A percentile compares a stretch with the other conserved stretches of the same genome.
phyloP scores from a whole-genome alignment of 2,888 invertebrate species.

The Campoplex capitator region DNA sequence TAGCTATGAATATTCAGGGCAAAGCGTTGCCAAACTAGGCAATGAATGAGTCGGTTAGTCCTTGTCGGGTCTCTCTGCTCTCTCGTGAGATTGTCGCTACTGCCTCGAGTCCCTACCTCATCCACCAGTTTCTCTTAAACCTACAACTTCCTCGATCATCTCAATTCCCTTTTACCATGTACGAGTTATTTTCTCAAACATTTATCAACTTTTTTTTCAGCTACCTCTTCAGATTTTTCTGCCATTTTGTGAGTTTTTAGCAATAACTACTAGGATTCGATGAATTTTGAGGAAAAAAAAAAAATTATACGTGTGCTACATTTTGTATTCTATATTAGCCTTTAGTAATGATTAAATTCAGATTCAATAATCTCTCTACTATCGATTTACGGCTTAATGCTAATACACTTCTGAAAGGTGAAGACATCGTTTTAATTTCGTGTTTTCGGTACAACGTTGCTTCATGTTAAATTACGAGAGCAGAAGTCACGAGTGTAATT shows the following conservation, averaged over 20 bases:
- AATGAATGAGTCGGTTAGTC: slow-evolving; percentile 83
- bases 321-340: neutral
- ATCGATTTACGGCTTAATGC: neutral
- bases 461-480: neutral
- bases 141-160: slow-evolving; percentile 52
- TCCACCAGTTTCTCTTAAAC: slow-evolving; percentile 65
- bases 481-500: neutral
- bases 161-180: slow-evolving; percentile 15
- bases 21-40: slow-evolving; percentile 83
- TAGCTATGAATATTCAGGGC: slow-evolving; percentile 83
- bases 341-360: neutral
- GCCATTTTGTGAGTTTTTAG: neutral
- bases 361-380: neutral
- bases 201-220: neutral
- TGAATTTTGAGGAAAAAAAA: neutral
- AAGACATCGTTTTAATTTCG: neutral
- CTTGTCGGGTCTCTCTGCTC: slow-evolving; percentile 69
- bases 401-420: neutral
- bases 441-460: neutral
- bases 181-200: slow-evolving; percentile 2
- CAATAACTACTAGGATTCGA: neutral
- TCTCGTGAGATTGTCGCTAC: slow-evolving; percentile 64
- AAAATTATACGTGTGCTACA: neutral
- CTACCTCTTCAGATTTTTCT: neutral
- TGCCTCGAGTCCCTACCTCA: slow-evolving; percentile 59